Evolutionary conservation across 2,888 invertebrate genomes (phyloP), one percentile per base, ranked within the genome.

Genomic region (Linhomoeus sp.): DNA sequence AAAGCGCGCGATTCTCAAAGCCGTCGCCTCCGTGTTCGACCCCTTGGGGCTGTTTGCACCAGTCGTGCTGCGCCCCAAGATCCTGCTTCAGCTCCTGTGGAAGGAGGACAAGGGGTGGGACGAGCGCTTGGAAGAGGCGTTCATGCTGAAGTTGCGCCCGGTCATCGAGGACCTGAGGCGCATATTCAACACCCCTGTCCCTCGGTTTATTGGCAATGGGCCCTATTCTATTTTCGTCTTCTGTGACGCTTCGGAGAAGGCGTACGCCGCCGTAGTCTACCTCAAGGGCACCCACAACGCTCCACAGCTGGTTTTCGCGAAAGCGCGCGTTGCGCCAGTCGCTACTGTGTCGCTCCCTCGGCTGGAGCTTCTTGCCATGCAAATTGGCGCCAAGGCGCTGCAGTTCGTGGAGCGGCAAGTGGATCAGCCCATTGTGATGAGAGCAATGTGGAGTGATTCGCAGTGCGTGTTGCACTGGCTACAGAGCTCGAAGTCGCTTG

Each of bases 51-150:
- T 59, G 43, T n/a, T 58, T 5, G 43, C 51, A 20, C 55, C 53
- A 7, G 50, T 51, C 19, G 49, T 47, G 9, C 43, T 61, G 0
- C 49, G 52, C 15, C 56, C 48, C 2, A 57, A 58, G 25, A 50
- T 59, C 7, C 22, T 60, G 3, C 24, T 58, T 1, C 60, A 59
- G 46, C 48, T 52, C n/a, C 43, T 55, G n/a, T 58, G 58, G 57
- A 41, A 47, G 33, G 33, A 35, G 5, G 52, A 51, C 17, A 22
- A 54, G 15, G 54, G 53, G 3, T 61, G 59, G 59, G 59, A 59
- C 48, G 57, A 58, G 19, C 49, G 49, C 24, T 25, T 58, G 2
- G 37, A 45, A 2, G 36, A 5, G 14, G n/a, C 9, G 19, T 15
- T 33, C 12, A 9, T 33, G 33, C 9, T 9, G 9, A 9, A 15